Evolutionary conservation across 2,888 invertebrate species (phyloP).

Genomic region (Cosmopolites sordidus): DNA sequence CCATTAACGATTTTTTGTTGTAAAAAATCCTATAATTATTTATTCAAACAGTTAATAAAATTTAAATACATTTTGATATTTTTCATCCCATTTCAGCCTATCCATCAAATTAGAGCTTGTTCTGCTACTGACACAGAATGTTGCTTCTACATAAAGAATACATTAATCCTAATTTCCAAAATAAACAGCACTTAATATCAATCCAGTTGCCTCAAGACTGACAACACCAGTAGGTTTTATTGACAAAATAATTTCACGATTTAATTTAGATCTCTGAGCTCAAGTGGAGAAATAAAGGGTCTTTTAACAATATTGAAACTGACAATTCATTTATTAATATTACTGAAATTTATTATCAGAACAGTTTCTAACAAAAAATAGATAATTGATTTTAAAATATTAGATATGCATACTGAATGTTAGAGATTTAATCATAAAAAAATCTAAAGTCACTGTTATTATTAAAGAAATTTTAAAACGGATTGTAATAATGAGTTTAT

Average conservation of each 20-base stretch:
- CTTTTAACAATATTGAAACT: not conserved
- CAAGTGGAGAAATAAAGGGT: not conserved
- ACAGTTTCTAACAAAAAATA: too few species aligned
- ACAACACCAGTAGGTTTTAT: not conserved
- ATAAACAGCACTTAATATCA: constrained; percentile 8
- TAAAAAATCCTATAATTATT: too few species aligned
- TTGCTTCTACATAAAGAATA: not conserved
- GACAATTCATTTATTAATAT: not conserved
- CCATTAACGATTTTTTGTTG: too few species aligned
- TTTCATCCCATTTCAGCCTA: not conserved
- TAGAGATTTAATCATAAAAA: too few species aligned
- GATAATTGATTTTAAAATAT: too few species aligned
- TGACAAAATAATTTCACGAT: not conserved
- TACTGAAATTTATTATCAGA: not conserved
- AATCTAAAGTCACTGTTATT: too few species aligned
- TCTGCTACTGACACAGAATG: not conserved
- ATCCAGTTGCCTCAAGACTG: constrained; percentile 6
- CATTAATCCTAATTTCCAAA: constrained; percentile 6
- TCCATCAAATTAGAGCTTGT: not conserved
- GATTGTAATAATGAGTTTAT: too few species aligned
- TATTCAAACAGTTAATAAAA: too few species aligned
- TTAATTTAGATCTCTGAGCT: not conserved
- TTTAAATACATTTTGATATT: too few species aligned
- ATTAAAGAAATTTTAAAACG: too few species aligned
- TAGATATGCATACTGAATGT: too few species aligned